Evolutionary conservation across 2,113 vertebrate genomes (phyloP), one percentile per base, ranked within the genome.

Genomic region (Castor canadensis): DNA sequence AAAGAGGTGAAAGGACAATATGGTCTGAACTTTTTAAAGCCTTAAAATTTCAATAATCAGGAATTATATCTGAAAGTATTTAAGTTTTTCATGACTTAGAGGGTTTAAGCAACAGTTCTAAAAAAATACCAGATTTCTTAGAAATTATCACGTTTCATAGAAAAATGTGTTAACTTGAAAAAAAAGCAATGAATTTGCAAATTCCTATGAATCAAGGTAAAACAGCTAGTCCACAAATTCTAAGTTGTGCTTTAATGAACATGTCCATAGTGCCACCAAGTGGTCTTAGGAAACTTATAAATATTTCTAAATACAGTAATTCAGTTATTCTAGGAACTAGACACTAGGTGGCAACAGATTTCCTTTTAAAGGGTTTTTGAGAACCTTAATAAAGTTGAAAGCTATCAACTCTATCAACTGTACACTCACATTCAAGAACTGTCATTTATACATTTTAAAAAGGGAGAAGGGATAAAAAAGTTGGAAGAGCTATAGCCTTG

Each of bases 281-380:
- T 0, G 95, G 93, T 43, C 17, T 7, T 1, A 7, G 19, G 5
- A 28, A 69, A 77, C 81, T 72, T 24, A 47, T 24, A 91, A 85
- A 0, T 45, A 38, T 52, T 90, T 85, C 71, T 49, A 3, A 90
- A 64, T 69, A 35, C 54, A 67, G 43, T 19, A 79, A 96, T 81
- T 79, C 9, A 43, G 66, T 76, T 85, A 80, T 93, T 89, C 67
- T 69, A 43, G 19, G 3, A 73, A 0, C 66, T 75, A 20, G 85
- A 73, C 96, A 20, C 92, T 92, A 97, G 97, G 32, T 90, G 97
- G 97, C 87, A 92, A 60, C 73, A 89, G 62, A 89, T 64, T 35
- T 83, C 95, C 80, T 75, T 35, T 32, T 54, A 89, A 76, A 49
- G 16, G 11, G 5, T 6, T 5, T 45, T 56, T 60, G n/a, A 87